Evolutionary conservation across 2,797 vertebrate species (phyloP).

Genomic region (Rallus crepitans): DNA sequence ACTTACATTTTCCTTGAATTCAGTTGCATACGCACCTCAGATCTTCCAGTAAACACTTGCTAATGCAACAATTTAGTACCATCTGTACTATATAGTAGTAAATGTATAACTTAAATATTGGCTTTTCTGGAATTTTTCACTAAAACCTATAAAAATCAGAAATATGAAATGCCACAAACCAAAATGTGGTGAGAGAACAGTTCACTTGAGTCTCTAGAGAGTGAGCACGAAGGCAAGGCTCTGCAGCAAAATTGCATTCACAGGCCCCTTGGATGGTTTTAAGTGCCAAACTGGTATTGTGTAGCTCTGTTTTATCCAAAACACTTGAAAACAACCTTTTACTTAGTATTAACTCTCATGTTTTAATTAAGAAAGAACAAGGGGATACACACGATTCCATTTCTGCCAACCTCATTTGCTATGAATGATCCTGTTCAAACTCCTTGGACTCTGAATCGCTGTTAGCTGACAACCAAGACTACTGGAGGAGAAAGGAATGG

Average conservation of each 20-base stretch:
- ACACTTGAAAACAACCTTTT: background rate
- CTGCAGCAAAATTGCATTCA: background rate
- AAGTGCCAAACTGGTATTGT: background rate
- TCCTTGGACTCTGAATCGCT: background rate
- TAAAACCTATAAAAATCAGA: background rate
- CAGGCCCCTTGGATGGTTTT: background rate
- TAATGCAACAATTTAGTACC: background rate
- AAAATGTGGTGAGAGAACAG: background rate
- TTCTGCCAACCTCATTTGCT: background rate
- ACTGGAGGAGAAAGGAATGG: background rate
- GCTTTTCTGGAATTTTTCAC: background rate
- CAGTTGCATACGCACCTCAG: background rate
- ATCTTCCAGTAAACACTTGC: background rate
- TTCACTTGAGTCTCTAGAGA: background rate
- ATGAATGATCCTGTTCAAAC: background rate
- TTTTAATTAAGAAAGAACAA: background rate
- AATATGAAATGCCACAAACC: background rate
- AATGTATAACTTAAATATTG: background rate
- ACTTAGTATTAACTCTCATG: background rate
- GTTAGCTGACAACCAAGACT: background rate
- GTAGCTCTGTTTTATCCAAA: background rate
- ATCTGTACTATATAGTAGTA: background rate
- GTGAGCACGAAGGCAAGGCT: background rate
- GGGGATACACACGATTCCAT: background rate
- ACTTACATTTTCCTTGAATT: background rate